Evolutionary conservation across 2,113 vertebrate species (phyloP), one percentile per base, ranked within the genome.

Genomic region (Toxotes chatareus): DNA sequence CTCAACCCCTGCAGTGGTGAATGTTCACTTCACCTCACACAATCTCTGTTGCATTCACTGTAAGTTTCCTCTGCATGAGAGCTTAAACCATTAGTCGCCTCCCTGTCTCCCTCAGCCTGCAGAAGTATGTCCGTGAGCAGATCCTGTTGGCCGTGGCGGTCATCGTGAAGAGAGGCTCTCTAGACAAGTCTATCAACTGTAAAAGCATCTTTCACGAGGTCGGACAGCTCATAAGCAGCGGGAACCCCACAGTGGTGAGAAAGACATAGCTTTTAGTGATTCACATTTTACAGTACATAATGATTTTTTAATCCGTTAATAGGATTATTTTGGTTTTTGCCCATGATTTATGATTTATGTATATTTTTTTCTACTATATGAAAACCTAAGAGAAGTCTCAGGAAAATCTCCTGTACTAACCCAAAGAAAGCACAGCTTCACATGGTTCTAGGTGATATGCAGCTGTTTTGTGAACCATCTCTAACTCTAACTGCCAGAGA

Each of bases 51-150:
- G 19, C 23, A 17, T 19, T 67, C 21, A 21, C 13, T 66, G 10
- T 64, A 19, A 27, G 38, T 67, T 64, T 23, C 68, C n/a, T n/a
- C n/a, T n/a, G n/a, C 14, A 51, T 60, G 36, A 31, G 49, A 44
- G 12, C 65, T 4, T 23, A 21, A 53, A 7, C 14, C n/a, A 21
- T 6, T 0, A 5, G n/a, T 10, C 13, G 0, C 23, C 68, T 64
- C 27, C 11, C 6, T 38, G 36, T 80, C 60, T 71, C 9, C 49
- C 31, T 64, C 94, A 99, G 98, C 90, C 96, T 99, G 82, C 98
- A 99, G 92, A 99, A 99, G 83, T 99, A 99, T 0, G 98, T 99
- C 61, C 96, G 98, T 77, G 98, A 99, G 94, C 98, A 99, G 96
- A 99, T 99, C 93, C 94, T 99, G 3, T 93, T 99, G 93, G 98